Conservation (phyloP, 2,113 vertebrate genomes). For the Nerophis lumbriciformis region DNA sequence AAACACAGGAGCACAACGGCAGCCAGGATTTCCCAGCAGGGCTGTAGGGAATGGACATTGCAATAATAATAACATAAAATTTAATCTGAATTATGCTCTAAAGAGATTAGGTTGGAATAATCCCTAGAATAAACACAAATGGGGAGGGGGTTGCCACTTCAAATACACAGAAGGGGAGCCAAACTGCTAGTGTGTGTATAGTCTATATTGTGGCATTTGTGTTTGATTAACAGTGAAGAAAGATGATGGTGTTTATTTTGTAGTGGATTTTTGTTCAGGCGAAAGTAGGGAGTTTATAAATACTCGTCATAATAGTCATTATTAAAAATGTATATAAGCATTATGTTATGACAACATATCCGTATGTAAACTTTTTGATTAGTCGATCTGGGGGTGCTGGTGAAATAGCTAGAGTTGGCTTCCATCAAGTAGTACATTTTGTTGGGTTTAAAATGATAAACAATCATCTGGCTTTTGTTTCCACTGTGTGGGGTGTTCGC, state of each 20-base stretch:
- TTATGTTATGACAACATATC: too few species aligned
- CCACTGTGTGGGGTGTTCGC: too few species aligned
- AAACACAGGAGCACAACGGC: conserved; percentile 49
- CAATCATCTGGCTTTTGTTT: too few species aligned
- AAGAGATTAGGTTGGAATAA: conserved; percentile 75
- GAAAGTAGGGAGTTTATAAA: neutral
- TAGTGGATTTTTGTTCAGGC: conserved; percentile 17
- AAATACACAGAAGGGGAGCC: conserved; percentile 27
- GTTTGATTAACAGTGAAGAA: conserved; percentile 33
- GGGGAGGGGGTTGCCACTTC: conserved; percentile 45
- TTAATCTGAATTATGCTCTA: conserved; percentile 76
- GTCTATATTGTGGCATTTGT: conserved; percentile 44
- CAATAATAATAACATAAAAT: conserved; percentile 76
- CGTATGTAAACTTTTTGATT: too few species aligned
- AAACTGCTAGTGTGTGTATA: conserved; percentile 21
- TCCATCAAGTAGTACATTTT: too few species aligned
- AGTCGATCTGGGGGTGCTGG: too few species aligned
- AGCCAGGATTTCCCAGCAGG: conserved; percentile 57
- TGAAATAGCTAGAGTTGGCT: too few species aligned
- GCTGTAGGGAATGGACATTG: conserved; percentile 59
- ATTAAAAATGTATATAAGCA: neutral
- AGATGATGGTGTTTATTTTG: conserved; percentile 49
- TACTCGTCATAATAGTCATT: neutral
- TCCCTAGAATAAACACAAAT: conserved; percentile 71
- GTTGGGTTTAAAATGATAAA: too few species aligned